phyloP scores from a whole-genome alignment of 2,888 invertebrate species.

The Romanomermis culicivorax region DNA sequence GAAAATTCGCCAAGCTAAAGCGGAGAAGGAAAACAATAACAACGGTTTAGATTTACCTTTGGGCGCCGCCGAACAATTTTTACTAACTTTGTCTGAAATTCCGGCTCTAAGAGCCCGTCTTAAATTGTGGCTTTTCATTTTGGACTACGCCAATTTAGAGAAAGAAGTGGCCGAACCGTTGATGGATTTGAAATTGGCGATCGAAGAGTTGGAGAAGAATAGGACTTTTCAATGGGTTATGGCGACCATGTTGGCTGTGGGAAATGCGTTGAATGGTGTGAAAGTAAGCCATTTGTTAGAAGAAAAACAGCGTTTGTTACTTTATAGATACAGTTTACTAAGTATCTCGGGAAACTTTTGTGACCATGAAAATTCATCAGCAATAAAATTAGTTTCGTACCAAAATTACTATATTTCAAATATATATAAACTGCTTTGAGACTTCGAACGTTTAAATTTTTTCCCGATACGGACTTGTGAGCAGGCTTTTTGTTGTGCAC shows the following conservation, averaged over 20 bases:
- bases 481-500: too few relatives aligned
- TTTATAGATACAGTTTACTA: not conserved
- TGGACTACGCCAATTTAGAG: conserved; percentile 91
- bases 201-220: conserved; percentile 68
- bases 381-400: too few relatives aligned
- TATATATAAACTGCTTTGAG: too few relatives aligned
- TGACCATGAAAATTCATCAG: too few relatives aligned
- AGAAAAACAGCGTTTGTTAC: too few relatives aligned
- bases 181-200: conserved; percentile 91
- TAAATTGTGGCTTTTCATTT: conserved; percentile 90
- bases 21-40: too few relatives aligned
- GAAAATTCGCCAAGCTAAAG: conserved; percentile 88
- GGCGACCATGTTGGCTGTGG: conserved; percentile 74
- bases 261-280: conserved; percentile 81
- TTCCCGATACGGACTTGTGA: too few relatives aligned
- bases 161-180: conserved; percentile 92
- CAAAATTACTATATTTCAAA: too few relatives aligned
- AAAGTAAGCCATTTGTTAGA: conserved; percentile 31
- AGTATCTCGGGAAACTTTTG: too few relatives aligned
- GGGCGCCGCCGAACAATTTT: conserved; percentile 91
- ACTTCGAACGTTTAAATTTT: too few relatives aligned
- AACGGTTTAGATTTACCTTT: conserved; percentile 67
- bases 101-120: conserved; percentile 76
- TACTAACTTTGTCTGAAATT: conserved; percentile 83
- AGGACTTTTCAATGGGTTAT: conserved; percentile 84